These are phyloP conservation scores for Propithecus deckenii DNA, from an alignment of 2,797 vertebrate genomes.

Conservation along the genomic window DNA sequence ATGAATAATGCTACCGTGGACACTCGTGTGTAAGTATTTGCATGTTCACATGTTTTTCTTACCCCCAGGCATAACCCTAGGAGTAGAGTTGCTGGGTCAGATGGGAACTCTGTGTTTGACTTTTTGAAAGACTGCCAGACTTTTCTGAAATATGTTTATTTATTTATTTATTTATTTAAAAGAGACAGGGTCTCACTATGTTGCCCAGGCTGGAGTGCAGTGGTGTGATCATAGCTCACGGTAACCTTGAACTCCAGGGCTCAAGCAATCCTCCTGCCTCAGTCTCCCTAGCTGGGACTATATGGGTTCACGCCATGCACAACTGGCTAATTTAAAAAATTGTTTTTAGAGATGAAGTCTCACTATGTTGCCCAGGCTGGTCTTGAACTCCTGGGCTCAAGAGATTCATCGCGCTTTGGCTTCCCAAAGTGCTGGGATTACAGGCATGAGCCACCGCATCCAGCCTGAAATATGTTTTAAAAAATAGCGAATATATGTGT, in stretches of 20 bases:
- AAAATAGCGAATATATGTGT: neutral
- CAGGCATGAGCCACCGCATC: neutral
- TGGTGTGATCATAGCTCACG: neutral
- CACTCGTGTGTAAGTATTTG: neutral
- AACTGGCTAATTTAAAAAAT: neutral
- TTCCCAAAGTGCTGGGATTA: neutral
- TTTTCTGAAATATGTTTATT: neutral
- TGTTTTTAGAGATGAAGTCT: neutral
- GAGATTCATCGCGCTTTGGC: neutral
- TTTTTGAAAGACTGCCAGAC: neutral
- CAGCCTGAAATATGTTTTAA: neutral
- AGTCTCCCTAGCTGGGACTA: neutral
- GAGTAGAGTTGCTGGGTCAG: neutral
- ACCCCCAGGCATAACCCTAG: neutral
- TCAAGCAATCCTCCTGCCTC: no score
- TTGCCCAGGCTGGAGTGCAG: neutral
- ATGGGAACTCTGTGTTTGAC: neutral
- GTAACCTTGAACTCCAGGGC: neutral
- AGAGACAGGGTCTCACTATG: neutral
- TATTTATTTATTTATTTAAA: neutral
- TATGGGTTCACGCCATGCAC: no score
- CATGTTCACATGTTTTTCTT: neutral
- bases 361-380: neutral
- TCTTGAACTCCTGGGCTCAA: neutral
- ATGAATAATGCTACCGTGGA: neutral